phyloP scores from a whole-genome alignment of 1,140 invertebrate species.

The Atta texana region DNA sequence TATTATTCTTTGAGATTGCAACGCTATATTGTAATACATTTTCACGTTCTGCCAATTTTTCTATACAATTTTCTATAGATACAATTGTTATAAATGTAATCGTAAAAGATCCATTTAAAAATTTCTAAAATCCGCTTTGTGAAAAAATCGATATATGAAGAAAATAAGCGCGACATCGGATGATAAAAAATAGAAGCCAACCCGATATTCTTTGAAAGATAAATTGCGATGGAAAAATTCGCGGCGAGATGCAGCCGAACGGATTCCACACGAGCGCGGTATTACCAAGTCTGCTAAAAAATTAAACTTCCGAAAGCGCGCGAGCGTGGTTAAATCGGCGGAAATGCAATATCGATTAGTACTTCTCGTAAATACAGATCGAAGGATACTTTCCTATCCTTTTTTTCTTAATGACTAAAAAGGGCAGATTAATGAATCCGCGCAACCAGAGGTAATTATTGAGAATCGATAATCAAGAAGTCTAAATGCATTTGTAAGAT shows the following conservation, averaged over 20 bases:
- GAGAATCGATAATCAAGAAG: slow-evolving; percentile 65
- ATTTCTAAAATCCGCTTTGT: not conserved
- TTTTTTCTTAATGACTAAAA: slow-evolving; percentile 62
- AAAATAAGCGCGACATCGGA: not conserved
- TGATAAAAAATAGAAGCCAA: not conserved
- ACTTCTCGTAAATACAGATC: slow-evolving; percentile 51
- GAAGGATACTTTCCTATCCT: slow-evolving; percentile 43
- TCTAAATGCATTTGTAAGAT: slow-evolving; percentile 59
- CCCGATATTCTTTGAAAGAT: slow-evolving; percentile 24
- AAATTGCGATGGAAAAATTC: slow-evolving; percentile 33
- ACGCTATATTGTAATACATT: not conserved
- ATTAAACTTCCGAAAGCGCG: slow-evolving; percentile 52
- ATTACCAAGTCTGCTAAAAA: slow-evolving; percentile 58
- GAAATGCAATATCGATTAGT: slow-evolving; percentile 61
- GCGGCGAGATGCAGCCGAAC: not conserved
- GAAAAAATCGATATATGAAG: not conserved
- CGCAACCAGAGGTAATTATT: slow-evolving; percentile 48
- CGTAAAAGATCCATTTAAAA: not conserved
- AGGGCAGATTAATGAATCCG: slow-evolving; percentile 55
- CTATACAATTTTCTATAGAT: too few relatives aligned
- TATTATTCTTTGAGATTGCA: not conserved
- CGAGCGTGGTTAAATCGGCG: slow-evolving; percentile 50
- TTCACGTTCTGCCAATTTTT: not conserved
- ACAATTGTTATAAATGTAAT: not conserved
- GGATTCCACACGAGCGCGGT: slow-evolving; percentile 17